Conservation (phyloP, 2,113 vertebrate species). For the Hippopotamus amphibius region DNA sequence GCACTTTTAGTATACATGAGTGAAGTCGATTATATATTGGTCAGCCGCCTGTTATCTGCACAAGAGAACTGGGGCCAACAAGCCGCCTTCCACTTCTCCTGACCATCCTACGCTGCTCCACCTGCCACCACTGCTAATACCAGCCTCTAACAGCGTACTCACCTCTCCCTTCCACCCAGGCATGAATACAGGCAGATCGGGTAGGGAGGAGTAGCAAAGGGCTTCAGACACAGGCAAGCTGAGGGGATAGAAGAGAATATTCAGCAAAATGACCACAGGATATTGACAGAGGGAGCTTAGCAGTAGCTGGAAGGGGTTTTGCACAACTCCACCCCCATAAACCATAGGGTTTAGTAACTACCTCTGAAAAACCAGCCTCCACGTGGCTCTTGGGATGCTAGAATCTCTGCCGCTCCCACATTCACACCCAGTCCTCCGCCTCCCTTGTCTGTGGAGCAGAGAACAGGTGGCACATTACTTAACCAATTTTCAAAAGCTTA, state of each 20-base stretch:
- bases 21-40: neutral
- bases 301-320: neutral
- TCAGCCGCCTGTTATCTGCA: neutral
- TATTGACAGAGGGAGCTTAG: neutral
- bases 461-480: constrained; percentile 38
- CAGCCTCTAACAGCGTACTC: neutral
- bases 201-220: neutral
- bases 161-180: neutral
- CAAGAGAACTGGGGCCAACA: neutral
- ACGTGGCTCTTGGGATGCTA: neutral
- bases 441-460: neutral
- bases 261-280: neutral
- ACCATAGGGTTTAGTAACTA: neutral
- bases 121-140: neutral
- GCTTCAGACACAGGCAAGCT: neutral
- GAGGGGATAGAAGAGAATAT: neutral
- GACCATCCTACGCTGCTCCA: neutral
- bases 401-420: neutral
- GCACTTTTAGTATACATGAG: neutral
- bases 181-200: neutral
- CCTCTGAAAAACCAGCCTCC: neutral
- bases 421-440: neutral
- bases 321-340: neutral
- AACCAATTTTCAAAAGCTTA: constrained; percentile 53
- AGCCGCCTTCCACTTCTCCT: neutral